Conservation (phyloP, 1,140 invertebrate species). For the Leptoteleia sp. region DNA sequence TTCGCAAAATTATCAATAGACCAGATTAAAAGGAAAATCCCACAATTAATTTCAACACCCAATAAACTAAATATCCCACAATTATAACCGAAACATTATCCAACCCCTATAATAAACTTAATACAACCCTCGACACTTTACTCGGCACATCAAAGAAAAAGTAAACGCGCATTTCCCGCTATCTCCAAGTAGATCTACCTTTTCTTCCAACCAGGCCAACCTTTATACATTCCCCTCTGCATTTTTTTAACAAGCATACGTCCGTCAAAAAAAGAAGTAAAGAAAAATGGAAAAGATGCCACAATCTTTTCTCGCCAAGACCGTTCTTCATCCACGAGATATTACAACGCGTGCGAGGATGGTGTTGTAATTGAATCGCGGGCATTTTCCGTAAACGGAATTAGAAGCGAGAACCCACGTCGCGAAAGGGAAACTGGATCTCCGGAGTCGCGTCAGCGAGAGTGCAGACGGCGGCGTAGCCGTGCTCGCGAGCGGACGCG, state of each 20-base stretch:
- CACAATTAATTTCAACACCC: too few species aligned
- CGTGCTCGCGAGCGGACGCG: neutral
- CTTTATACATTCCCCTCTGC: neutral
- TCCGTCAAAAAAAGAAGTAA: too few species aligned
- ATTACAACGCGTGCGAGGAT: slow-evolving; percentile 18
- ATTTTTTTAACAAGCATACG: slow-evolving; percentile 6
- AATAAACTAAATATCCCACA: too few species aligned
- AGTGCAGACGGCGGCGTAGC: slow-evolving; percentile 28
- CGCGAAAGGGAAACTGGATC: slow-evolving; percentile 64
- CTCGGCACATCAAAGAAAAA: neutral
- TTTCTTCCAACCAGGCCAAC: neutral
- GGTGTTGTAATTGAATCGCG: slow-evolving; percentile 53
- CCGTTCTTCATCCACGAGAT: slow-evolving; percentile 20
- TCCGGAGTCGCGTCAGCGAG: slow-evolving; percentile 36
- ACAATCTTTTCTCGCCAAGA: neutral
- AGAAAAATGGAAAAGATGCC: too few species aligned
- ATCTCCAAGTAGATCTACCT: slow-evolving; percentile 1
- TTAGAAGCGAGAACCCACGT: slow-evolving; percentile 35
- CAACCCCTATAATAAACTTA: too few species aligned
- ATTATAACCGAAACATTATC: too few species aligned
- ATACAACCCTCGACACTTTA: neutral
- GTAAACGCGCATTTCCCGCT: slow-evolving; percentile 4
- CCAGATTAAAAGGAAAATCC: too few species aligned
- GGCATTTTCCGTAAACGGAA: slow-evolving; percentile 57
- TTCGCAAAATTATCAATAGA: too few species aligned